Base-by-base conservation (phyloP, 2,113 vertebrate species). In the Antennarius striatus region DNA sequence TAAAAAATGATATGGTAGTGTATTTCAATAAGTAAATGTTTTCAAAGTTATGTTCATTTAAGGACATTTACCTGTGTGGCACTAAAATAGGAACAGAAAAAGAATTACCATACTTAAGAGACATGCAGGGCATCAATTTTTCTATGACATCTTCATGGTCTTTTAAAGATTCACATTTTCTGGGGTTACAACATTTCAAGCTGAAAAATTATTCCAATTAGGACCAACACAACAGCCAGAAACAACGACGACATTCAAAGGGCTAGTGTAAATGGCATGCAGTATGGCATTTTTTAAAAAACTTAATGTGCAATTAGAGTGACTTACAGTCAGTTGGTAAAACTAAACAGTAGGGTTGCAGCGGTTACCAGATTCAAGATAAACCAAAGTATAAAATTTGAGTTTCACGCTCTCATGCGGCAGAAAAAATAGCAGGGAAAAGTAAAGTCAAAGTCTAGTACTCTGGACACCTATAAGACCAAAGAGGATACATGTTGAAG, bases 81-180 rank as follows among this genome's bases (percentile, higher is more conserved):
- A 36, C 13, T n/a, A 50, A 45, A 36, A 16, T 39, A 60, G 5
- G 28, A 30, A 14, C 11, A 57, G 17, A 50, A n/a, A 42, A 45
- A 36, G 52, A 14, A 61, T 2, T 30, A 16, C 16, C 29, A 75
- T 28, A 68, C 49, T 60, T 11, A 63, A 61, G 1, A 45, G 64
- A 70, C 75, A 87, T 87, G 86, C 81, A 85, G 77, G 77, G 75
- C 83, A 74, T 64, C 58, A 81, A 68, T 65, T 74, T 12, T 56
- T 69, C 68, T 16, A 63, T 22, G 56, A 82, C 64, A 72, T 78
- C 62, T 73, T 68, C 28, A 14, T 54, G 65, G 74, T 79, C 75
- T 16, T 58, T 64, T 60, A 55, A 67, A 69, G 49, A 60, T 60
- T 81, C 62, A 87, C 70, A 75, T 71, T 67, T 51, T 79, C 71